Evolutionary conservation across 2,113 vertebrate species (phyloP), one percentile per base, ranked within the genome.

Genomic region (Prionailurus viverrinus): DNA sequence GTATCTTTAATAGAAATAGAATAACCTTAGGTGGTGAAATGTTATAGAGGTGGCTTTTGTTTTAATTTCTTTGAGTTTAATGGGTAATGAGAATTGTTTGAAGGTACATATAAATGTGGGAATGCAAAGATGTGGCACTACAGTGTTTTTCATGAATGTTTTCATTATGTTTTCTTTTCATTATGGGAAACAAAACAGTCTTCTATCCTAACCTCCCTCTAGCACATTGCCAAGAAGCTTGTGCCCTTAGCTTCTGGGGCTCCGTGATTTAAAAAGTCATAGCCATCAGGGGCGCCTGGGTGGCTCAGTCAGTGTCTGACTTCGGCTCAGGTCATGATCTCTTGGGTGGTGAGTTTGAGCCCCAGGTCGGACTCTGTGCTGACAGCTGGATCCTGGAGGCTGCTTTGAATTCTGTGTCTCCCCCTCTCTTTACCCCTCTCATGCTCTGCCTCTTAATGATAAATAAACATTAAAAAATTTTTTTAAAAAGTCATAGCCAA

Each of bases 151-250:
- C 51, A 39, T 93, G 69, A 88, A 78, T 51, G 39, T 73, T 88
- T 97, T 80, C 36, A 41, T 84, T 73, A 58, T 51, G 23, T 79
- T 93, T 83, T 2, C 7, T 65, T n/a, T 96, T 66, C 51, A 87
- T 31, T 51, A n/a, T 12, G 69, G 18, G 63, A 73, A 90, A 61
- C 31, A 51, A 82, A 86, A 71, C 31, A 33, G 33, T 86, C n/a
- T 76, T 33, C 18, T 86, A 36, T 73, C 12, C 13, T 79, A 33
- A 45, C 1, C 89, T 89, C 41, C 27, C 11, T 95, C 12, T 41
- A 96, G 25, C n/a, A 86, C 51, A 48, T 65, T 94, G 39, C 48
- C 39, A 83, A 91, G 95, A 94, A 11, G 31, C 91, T 83, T 86
- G 41, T 7, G 6, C 39, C 14, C 33, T 95, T 93, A 33, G n/a